phyloP scores from a whole-genome alignment of 2,113 vertebrate species.

The Cephalopterus ornatus region DNA sequence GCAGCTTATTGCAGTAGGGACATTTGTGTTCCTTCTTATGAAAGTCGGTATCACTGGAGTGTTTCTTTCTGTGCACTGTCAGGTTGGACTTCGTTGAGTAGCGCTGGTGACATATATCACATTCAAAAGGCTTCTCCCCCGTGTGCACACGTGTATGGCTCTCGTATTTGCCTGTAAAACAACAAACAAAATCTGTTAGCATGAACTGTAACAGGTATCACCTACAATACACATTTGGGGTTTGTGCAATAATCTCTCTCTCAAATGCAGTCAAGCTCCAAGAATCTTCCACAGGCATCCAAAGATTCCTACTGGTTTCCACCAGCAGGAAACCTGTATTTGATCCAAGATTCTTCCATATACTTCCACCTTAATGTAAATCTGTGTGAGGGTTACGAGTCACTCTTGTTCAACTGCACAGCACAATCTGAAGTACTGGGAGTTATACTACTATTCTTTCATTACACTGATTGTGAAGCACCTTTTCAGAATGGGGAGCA shows the following conservation, averaged over 20 bases:
- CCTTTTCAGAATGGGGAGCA: not conserved
- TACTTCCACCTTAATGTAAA: not conserved
- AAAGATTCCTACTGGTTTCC: not conserved
- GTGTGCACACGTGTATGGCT: conserved; percentile 97
- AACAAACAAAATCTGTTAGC: not conserved
- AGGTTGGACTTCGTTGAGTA: conserved; percentile 99
- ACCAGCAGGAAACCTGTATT: not conserved
- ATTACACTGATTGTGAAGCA: not conserved
- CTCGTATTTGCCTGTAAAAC: conserved; percentile 88
- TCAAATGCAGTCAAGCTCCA: not conserved
- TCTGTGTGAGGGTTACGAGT: fast-evolving
- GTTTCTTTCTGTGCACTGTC: conserved; percentile 94
- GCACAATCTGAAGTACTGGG: not conserved
- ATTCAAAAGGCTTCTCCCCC: conserved; percentile 96
- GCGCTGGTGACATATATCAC: conserved; percentile 93
- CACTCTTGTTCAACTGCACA: not conserved
- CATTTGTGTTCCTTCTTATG: conserved; percentile 96
- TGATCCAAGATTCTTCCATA: not conserved
- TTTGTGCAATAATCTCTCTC: not conserved
- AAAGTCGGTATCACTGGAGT: conserved; percentile 83
- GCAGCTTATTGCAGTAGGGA: conserved; percentile 92
- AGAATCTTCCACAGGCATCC: not conserved
- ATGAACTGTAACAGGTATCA: not conserved
- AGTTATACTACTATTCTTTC: not conserved
- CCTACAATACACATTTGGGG: not conserved